Percentiles rank a stretch among this genome's conserved stretches.
Conservation (phyloP, 2,113 vertebrate genomes). For the Poecile atricapillus region DNA sequence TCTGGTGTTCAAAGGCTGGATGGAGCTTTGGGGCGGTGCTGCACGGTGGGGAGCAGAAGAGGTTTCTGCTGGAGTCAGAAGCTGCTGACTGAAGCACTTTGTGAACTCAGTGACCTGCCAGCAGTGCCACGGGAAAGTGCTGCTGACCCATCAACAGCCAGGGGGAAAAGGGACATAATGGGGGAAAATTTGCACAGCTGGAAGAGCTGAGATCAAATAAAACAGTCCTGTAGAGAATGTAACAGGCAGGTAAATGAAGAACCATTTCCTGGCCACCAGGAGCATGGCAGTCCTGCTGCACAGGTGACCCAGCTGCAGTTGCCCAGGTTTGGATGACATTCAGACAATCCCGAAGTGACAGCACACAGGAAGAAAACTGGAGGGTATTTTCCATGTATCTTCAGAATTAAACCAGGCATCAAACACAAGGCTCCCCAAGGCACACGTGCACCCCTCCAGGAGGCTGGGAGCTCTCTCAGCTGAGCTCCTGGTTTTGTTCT, state of each 20-base stretch:
- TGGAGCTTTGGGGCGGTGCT: neutral
- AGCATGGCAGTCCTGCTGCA: neutral
- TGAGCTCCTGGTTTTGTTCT: neutral
- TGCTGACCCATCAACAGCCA: neutral
- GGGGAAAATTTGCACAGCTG: neutral
- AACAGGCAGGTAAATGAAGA: neutral
- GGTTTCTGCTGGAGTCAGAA: neutral
- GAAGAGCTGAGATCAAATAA: neutral
- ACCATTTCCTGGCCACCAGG: neutral
- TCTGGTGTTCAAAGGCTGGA: neutral
- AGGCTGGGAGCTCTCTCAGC: neutral
- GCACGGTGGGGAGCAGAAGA: neutral
- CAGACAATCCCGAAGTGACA: neutral
- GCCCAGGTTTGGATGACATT: neutral
- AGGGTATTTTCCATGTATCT: neutral
- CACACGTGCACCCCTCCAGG: fast-evolving
- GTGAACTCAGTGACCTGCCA: neutral
- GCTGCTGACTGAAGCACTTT: constrained; percentile 14
- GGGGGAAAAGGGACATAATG: neutral
- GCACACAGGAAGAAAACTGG: neutral
- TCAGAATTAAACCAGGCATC: neutral
- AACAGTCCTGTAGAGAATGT: neutral
- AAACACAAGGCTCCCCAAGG: neutral
- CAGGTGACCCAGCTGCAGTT: neutral
- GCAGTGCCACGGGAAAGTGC: neutral